phyloP scores from a whole-genome alignment of 2,888 invertebrate species.

The Scaptomyza cyrtandrae region DNA sequence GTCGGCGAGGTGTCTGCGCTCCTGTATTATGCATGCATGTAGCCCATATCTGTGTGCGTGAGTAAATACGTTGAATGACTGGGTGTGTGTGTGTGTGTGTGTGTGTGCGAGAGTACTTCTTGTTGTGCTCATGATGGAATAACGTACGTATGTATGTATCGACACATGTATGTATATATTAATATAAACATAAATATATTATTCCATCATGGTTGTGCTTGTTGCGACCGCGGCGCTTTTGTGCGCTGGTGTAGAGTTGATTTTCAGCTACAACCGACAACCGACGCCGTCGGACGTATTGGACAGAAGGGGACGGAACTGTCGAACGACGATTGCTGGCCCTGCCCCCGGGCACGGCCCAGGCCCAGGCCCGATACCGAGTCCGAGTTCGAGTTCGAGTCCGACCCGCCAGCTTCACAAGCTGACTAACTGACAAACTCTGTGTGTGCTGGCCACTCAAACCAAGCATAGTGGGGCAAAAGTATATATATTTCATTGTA shows the following conservation, averaged over 20 bases:
- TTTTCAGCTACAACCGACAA: slow-evolving; percentile 56
- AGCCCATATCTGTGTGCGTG: slow-evolving; percentile 21
- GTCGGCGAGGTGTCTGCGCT: slow-evolving; percentile 79
- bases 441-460: slow-evolving; percentile 52
- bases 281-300: slow-evolving; percentile 54
- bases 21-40: slow-evolving; percentile 63
- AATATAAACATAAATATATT: slow-evolving; percentile 25
- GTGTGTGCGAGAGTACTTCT: not conserved
- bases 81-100: slow-evolving; percentile 24
- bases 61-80: slow-evolving; percentile 26
- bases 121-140: slow-evolving; percentile 5
- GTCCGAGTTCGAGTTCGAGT: slow-evolving; percentile 7
- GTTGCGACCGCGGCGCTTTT: slow-evolving; percentile 64
- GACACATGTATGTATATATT: slow-evolving; percentile 12
- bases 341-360: slow-evolving; percentile 42
- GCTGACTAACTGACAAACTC: slow-evolving; percentile 76
- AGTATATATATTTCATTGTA: not conserved
- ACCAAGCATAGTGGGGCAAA: slow-evolving; percentile 39
- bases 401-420: slow-evolving; percentile 41
- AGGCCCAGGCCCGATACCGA: slow-evolving; percentile 4
- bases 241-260: slow-evolving; percentile 64
- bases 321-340: slow-evolving; percentile 51
- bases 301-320: slow-evolving; percentile 55
- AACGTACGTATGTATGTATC: not conserved
- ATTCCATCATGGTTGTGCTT: slow-evolving; percentile 48